phyloP scores from a whole-genome alignment of 2,113 vertebrate species.

The Pseudonaja textilis region DNA sequence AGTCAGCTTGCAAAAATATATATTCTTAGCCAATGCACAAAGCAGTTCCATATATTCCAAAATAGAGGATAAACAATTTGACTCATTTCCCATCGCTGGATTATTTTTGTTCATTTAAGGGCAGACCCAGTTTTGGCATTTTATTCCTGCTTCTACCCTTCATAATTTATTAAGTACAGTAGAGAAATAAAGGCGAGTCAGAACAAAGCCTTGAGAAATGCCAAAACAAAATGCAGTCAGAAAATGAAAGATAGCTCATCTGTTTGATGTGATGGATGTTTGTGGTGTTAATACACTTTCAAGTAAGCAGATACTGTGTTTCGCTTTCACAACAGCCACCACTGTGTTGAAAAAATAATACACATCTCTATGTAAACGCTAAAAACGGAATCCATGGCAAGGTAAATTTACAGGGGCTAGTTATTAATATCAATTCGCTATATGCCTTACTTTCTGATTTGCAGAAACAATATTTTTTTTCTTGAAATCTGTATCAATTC shows the following conservation, averaged over 20 bases:
- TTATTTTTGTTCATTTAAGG: background rate
- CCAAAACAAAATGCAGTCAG: background rate
- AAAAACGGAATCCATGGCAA: background rate
- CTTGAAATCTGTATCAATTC: background rate
- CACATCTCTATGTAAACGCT: background rate
- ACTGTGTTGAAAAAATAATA: background rate
- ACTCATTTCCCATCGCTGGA: background rate
- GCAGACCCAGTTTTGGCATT: background rate
- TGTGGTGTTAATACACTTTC: background rate
- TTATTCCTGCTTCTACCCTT: background rate
- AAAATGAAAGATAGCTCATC: background rate
- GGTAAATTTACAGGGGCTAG: background rate
- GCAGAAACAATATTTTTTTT: background rate
- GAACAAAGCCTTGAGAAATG: background rate
- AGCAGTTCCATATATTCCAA: background rate
- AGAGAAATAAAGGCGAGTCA: background rate
- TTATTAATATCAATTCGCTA: background rate
- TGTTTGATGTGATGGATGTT: background rate
- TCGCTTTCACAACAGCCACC: background rate
- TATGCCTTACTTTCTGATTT: background rate
- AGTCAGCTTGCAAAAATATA: background rate
- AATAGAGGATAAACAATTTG: background rate
- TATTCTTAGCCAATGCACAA: background rate
- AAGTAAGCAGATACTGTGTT: background rate
- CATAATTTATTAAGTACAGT: background rate